Base-by-base conservation (phyloP, 1,140 invertebrate genomes). In the Tachypleus tridentatus region DNA sequence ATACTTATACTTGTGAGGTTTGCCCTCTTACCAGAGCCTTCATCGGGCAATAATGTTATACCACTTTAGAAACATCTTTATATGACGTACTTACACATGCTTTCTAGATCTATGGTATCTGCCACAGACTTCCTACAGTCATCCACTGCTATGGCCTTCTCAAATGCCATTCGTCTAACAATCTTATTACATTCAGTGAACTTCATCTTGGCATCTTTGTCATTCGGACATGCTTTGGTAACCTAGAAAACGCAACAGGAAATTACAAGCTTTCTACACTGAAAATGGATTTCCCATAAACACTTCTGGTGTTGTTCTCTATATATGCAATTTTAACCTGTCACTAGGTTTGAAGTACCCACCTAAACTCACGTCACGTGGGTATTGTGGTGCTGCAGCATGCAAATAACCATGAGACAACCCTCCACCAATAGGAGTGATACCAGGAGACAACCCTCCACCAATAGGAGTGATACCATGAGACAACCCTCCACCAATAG, bases 141-240 rank as follows among this genome's bases (percentile, higher is more conserved):
- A 71, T 98, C 93, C 3, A 93, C 87, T 8, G 93, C 84, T 73
- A 99, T 99, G 3, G 97, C 97, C 78, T 93, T 94, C 77, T 97
- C 90, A 80, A 99, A 99, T 3, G 93, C 92, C 68, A 92, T 82
- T 79, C 89, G 87, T 76, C 89, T 92, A 4, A 97, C 89, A 74
- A 98, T 93, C 82, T 98, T 99, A 76, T 85, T 88, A 79, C 97
- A 99, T 80, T 98, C 96, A 54, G 81, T 85, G 74, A 82, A 97
- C 76, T 98, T 99, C n/a, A 85, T 72, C 77, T 89, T 88, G 7
- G 94, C 94, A 82, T 98, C 94, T 76, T 88, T 88, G 77, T 99
- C 93, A 78, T 86, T 91, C 67, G 96, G 97, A 68, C 86, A 81
- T 59, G 87, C 86, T 81, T 91, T 96, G 56, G 85, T 86, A 59